Base-by-base conservation (phyloP, 2,888 invertebrate species). In the Chloroclystis v-ata region DNA sequence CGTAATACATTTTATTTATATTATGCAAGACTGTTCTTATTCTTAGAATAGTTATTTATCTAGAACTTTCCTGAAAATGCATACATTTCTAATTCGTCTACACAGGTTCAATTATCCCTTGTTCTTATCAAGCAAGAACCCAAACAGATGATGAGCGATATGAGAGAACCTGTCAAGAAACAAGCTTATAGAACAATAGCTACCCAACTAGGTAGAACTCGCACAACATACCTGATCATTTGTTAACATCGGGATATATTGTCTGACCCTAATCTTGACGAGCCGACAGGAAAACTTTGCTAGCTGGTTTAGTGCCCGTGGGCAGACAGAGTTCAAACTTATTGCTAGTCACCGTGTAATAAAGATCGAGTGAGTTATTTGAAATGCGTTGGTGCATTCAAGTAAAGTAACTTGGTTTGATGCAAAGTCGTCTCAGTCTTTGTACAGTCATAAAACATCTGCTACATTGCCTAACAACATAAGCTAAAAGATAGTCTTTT, bases 181-280 rank as follows among this genome's bases (percentile, higher is more conserved):
- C 9, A 10, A 1, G 11, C 11, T n/a, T 35, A 6, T n/a, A 3
- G 20, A 35, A 35, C 20, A 20, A 35, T 8, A 20, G 35, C 3
- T 35, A 20, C 35, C 35, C 35, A 20, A 16, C 16, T 10, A 10
- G 33, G 16, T 20, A 33, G 20, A 54, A 59, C 57, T 49, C 51
- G 54, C 48, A 54, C 43, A 46, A 54, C 56, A 57, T 58, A 49
- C 52, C 66, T 63, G 61, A 72, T 72, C 64, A 67, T 77, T 73
- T 72, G 73, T 67, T 35, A 35, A 20, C n/a, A 33, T 20, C 20
- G 35, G 35, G 10, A 16, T 10, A 35, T 35, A 11, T 35, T 35
- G 35, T 24, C 35, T 35, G 35, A 35, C 69, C 69, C 70, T 35
- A 35, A 35, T 35, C 20, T 35, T 35, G 10, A 33, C 32, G n/a